Base-by-base conservation (phyloP, 2,888 invertebrate species). In the Lysandra bellargus region DNA sequence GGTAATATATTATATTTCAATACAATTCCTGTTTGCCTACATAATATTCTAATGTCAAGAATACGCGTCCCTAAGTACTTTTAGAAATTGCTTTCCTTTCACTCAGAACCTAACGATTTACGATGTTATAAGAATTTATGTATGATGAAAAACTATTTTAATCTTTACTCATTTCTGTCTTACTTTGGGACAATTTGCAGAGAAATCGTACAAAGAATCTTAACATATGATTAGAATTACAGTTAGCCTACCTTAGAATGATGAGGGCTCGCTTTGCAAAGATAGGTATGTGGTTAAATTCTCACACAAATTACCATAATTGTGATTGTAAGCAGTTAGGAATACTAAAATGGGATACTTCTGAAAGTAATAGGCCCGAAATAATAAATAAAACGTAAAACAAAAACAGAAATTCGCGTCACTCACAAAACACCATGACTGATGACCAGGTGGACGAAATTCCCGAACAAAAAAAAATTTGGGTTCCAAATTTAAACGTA, bases 401-500 rank as follows among this genome's bases (percentile, higher is more conserved):
- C 12, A 69, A 37, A 69, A 69, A 69, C 33, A 69, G 17, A 37
- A 69, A 69, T 37, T 17, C 33, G 69, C 17, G 69, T 69, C 69
- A 69, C 33, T 69, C 64, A 69, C 33, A 37, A 69, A 69, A 69
- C 69, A 69, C 69, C 69, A 69, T 69, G 33, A 69, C 64, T 23
- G 23, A 23, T 23, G 23, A 23, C 23, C n/a, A n/a, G n/a, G n/a
- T n/a, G n/a, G n/a, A n/a, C n/a, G n/a, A n/a, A n/a, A n/a, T n/a
- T n/a, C n/a, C n/a, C n/a, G n/a, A n/a, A n/a, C n/a, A n/a, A n/a
- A n/a, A n/a, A n/a, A n/a, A n/a, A n/a, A n/a, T n/a, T n/a, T n/a
- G n/a, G n/a, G n/a, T n/a, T n/a, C n/a, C n/a, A n/a, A n/a, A n/a
- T n/a, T n/a, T n/a, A n/a, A n/a, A n/a, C n/a, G n/a, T n/a, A n/a